Evolutionary conservation across 2,888 invertebrate species (phyloP), one percentile per base, ranked within the genome.

Genomic region (Noctua janthina): DNA sequence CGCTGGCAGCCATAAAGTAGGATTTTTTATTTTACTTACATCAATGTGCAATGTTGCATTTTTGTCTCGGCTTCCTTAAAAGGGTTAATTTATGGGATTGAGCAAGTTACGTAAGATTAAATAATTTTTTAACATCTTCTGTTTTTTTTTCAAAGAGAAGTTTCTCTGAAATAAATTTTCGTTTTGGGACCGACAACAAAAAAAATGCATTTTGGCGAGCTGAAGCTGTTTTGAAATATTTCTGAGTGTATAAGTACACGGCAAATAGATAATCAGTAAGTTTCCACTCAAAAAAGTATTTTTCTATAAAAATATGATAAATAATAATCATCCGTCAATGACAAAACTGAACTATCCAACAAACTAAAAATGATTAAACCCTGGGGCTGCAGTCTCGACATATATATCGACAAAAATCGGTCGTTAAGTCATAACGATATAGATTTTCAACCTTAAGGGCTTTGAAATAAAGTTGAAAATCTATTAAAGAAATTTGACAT

Each of bases 21-120:
- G 2, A 39, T 66, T 68, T 74, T 46, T 77, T 74, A 46, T 74
- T 81, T 88, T 59, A 68, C 29, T 20, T 39, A 35, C 54, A 77
- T 64, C 29, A 54, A 66, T 70, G 69, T 85, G 64, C 29, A 54
- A 66, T 70, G 72, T 85, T 64, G 69, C 66, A 74, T 83, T 75
- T 49, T 70, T 35, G 29, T 46, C 23, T 39, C 46, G 7, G 7
- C 1, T 64, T 46, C 64, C 54, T 64, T 76, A 11, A 56, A 54
- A 39, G 59, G 69, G 43, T 35, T 64, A n/a, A 78, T 78, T 78
- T 82, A 82, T 66, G 59, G 51, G 15, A 64, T 54, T 43, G 17
- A 0, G 11, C 0, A 4, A 62, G 39, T 71, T 74, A 68, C n/a
- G 29, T 71, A 64, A 76, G 13, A 20, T 64, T 1, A 62, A 29